Evolutionary conservation across 2,113 vertebrate species (phyloP), one percentile per base, ranked within the genome.

Genomic region (Strigops habroptila): DNA sequence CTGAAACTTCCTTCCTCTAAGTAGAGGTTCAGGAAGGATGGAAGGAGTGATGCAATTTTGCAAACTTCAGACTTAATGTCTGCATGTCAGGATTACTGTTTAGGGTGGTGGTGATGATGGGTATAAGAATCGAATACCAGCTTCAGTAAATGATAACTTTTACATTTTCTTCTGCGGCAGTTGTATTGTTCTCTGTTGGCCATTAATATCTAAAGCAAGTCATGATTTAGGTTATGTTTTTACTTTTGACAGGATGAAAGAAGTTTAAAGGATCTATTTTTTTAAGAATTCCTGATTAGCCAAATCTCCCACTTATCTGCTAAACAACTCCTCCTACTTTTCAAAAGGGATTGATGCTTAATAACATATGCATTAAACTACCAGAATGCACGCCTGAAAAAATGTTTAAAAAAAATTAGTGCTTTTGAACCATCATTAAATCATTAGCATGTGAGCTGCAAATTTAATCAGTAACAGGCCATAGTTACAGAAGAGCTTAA

Each of bases 111-210:
- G 18, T 63, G 31, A 14, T 33, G 27, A 30, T n/a, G 30, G 9
- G 5, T 53, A 35, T 35, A 49, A 71, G 57, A 81, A 52, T 1
- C 14, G 24, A 80, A 52, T 59, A 53, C 12, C 44, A 88, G 24
- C 15, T 79, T 75, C 76, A 67, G 6, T 43, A 68, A 90, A 75
- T 8, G 1, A 23, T 31, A 88, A 30, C 12, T 69, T 18, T 44
- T 16, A 44, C 11, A 22, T 85, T 82, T 88, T 67, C 35, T 84
- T 60, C 41, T 28, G 18, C 37, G 51, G 37, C 17, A n/a, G 24
- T 22, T 91, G 18, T 6, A 10, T 37, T 81, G 33, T 52, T 65
- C 30, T 37, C 19, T 0, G 0, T 14, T 48, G 39, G 28, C 31
- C 49, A 46, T n/a, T 69, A 51, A 31, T 25, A 46, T 8, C n/a